Conservation (phyloP, 2,113 vertebrate species). For the Epinephelus fuscoguttatus region DNA sequence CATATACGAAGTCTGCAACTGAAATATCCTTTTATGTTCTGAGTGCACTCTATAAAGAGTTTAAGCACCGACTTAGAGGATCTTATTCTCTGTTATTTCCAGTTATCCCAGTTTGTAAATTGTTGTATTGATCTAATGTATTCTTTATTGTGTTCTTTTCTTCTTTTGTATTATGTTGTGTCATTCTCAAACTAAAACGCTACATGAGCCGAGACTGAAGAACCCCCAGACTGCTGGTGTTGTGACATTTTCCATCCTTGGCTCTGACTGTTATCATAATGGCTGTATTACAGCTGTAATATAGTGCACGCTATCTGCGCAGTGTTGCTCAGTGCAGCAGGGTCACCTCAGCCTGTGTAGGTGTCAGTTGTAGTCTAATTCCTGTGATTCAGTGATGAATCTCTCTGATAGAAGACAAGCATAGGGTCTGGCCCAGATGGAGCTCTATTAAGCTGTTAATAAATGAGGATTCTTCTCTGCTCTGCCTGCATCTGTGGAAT, state of each 20-base stretch:
- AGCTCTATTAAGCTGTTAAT: constrained; percentile 93
- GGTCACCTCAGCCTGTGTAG: constrained; percentile 77
- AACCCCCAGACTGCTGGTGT: background rate
- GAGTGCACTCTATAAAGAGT: constrained; percentile 16
- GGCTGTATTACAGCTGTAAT: constrained; percentile 47
- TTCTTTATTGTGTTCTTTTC: background rate
- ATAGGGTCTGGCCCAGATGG: constrained; percentile 90
- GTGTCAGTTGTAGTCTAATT: constrained; percentile 84
- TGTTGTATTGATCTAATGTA: background rate
- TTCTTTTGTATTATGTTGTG: background rate
- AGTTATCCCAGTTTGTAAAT: constrained; percentile 21
- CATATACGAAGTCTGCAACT: constrained; percentile 1
- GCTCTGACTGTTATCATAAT: constrained; percentile 30
- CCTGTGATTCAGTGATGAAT: constrained; percentile 85
- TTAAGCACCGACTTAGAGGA: background rate
- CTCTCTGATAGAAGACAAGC: constrained; percentile 87
- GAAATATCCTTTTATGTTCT: constrained; percentile 25
- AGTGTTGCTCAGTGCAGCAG: constrained; percentile 50
- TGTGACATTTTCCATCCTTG: constrained; percentile 33
- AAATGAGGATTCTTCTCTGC: constrained; percentile 88
- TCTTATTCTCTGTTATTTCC: constrained; percentile 14
- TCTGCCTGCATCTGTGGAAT: constrained; percentile 91
- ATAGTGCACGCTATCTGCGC: constrained; percentile 29
- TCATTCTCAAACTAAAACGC: constrained; percentile 1
- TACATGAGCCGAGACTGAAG: background rate